phyloP scores from a whole-genome alignment of 1,140 invertebrate species.

The Drosophila pruinosa region DNA sequence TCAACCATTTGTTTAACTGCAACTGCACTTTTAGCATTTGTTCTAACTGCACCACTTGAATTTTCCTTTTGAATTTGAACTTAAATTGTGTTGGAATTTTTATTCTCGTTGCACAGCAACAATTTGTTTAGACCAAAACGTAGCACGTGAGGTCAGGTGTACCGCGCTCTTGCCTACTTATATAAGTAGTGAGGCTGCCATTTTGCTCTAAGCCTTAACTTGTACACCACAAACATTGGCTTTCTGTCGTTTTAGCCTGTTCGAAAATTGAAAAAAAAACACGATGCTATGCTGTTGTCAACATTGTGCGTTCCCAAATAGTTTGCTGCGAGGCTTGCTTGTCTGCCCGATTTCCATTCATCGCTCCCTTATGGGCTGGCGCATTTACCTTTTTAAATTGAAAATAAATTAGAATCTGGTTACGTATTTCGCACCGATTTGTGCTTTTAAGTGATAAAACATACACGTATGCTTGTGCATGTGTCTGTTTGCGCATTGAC shows the following conservation, averaged over 20 bases:
- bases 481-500: slow-evolving; percentile 23
- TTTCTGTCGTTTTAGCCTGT: slow-evolving; percentile 64
- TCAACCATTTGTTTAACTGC: neutral
- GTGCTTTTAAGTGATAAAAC: slow-evolving; percentile 76
- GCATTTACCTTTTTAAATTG: slow-evolving; percentile 81
- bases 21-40: slow-evolving; percentile 17
- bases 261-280: slow-evolving; percentile 5
- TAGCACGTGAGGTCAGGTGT: no score
- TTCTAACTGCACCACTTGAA: slow-evolving; percentile 1
- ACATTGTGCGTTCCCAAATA: slow-evolving; percentile 71
- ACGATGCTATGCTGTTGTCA: slow-evolving; percentile 18
- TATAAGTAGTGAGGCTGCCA: slow-evolving; percentile 18
- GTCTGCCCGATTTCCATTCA: slow-evolving; percentile 5
- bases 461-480: neutral
- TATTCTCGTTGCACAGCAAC: slow-evolving; percentile 19
- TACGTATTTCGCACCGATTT: slow-evolving; percentile 79
- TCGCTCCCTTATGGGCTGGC: slow-evolving; percentile 28
- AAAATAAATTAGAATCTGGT: slow-evolving; percentile 80
- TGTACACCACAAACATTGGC: slow-evolving; percentile 71
- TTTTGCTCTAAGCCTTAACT: slow-evolving; percentile 58
- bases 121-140: slow-evolving; percentile 21
- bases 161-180: no score
- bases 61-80: neutral
- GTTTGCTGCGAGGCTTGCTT: slow-evolving; percentile 67
- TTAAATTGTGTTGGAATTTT: slow-evolving; percentile 42